These are phyloP conservation scores for Crossaster papposus DNA, from an alignment of 53 echinoderm and acorn worm species.

Conservation along the genomic window DNA sequence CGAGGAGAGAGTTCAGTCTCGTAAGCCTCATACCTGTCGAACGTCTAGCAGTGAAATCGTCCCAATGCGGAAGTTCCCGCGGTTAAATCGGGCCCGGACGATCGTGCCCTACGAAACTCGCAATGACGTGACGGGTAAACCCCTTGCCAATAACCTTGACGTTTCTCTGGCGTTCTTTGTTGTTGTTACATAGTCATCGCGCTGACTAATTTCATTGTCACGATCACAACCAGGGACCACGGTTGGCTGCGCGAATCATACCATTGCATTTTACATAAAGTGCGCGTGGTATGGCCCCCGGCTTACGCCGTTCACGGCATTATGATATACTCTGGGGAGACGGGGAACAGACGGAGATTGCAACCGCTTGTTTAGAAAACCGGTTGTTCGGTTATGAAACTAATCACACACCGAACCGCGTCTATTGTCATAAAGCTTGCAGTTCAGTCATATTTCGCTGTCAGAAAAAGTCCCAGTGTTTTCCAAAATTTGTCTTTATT, in stretches of 20 bases:
- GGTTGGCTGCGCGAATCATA: background rate
- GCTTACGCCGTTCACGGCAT: background rate
- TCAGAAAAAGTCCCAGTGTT: too few species aligned
- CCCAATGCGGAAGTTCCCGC: background rate
- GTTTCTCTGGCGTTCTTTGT: background rate
- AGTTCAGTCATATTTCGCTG: too few species aligned
- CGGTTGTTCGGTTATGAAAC: too few species aligned
- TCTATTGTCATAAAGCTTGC: too few species aligned
- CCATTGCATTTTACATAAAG: background rate
- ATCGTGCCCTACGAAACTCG: background rate
- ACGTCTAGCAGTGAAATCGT: background rate
- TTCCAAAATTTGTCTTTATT: too few species aligned
- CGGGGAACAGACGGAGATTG: background rate
- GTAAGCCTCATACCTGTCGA: background rate
- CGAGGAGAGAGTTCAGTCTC: background rate
- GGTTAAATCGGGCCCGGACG: background rate
- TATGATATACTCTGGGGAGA: background rate
- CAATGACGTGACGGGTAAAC: constrained; percentile 2
- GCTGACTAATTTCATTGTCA: constrained; percentile 1
- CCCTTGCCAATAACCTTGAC: background rate
- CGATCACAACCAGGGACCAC: background rate
- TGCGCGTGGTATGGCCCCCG: background rate
- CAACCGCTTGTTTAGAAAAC: background rate
- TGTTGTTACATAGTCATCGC: background rate
- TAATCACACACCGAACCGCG: too few species aligned